These are phyloP conservation scores for Cyclophora punctaria DNA, from an alignment of 2,888 invertebrate genomes.

Conservation along the genomic window DNA sequence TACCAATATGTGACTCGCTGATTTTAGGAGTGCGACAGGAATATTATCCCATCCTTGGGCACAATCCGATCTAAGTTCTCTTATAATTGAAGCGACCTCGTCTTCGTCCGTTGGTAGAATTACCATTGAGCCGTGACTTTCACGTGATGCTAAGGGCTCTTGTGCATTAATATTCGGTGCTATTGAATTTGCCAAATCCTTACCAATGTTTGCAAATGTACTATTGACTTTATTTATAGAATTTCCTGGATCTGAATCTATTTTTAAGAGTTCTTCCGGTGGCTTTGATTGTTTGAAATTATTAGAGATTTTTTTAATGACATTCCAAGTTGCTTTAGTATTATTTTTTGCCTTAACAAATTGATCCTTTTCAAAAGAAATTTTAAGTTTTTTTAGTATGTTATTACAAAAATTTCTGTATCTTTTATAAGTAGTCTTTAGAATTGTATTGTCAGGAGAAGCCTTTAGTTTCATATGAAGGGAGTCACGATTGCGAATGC, in stretches of 20 bases:
- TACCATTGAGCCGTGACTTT: background rate
- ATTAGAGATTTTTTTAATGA: conserved; percentile 8
- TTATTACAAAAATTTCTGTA: conserved; percentile 21
- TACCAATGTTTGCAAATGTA: conserved; percentile 4
- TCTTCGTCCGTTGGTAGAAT: conserved; percentile 1
- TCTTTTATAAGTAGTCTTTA: conserved; percentile 11
- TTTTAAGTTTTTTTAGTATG: conserved; percentile 16
- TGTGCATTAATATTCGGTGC: background rate
- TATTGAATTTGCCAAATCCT: background rate
- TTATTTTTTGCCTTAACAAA: conserved; percentile 5
- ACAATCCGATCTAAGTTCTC: conserved; percentile 1
- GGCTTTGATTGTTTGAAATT: background rate
- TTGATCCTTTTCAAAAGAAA: conserved; percentile 9
- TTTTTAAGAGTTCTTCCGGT: background rate
- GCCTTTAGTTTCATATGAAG: conserved; percentile 6
- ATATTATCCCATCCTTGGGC: conserved; percentile 7
- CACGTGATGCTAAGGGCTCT: background rate
- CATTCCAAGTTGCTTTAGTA: conserved; percentile 9
- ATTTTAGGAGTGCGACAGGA: conserved; percentile 3
- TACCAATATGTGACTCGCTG: background rate
- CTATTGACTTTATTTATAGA: conserved; percentile 2
- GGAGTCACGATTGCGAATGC: conserved; percentile 15
- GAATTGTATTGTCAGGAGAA: conserved; percentile 5
- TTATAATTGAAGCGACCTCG: conserved; percentile 6
- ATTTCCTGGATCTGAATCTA: background rate